A percentile compares a stretch with the other conserved stretches of the same genome.
These are phyloP conservation scores for Lagopus muta DNA, from an alignment of 2,113 vertebrate genomes.

Conservation along the genomic window DNA sequence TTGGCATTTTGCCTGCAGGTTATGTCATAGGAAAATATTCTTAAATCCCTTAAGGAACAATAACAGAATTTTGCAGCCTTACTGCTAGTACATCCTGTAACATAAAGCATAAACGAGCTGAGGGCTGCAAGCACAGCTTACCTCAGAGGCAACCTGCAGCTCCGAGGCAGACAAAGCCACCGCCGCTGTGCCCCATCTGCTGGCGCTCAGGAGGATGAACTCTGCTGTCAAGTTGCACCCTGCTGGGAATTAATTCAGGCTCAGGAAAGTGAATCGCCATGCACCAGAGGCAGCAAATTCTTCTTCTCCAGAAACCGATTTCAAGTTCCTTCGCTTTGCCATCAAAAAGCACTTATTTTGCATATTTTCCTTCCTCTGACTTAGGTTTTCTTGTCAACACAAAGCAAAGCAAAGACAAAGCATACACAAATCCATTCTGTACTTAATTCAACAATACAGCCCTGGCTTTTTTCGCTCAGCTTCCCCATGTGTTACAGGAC, in stretches of 20 bases:
- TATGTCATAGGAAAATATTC: neutral
- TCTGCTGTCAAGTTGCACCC: neutral
- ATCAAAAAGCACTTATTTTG: neutral
- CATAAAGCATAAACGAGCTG: rapidly evolving
- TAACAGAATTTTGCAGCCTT: neutral
- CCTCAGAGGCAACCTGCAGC: neutral
- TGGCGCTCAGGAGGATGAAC: neutral
- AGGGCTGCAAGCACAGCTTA: neutral
- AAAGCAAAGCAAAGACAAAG: neutral
- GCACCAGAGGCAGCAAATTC: too few species aligned
- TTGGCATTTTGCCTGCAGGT: neutral
- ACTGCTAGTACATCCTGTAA: rapidly evolving
- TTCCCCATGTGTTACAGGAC: neutral
- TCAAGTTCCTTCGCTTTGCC: neutral
- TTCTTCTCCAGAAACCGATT: neutral
- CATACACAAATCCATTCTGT: neutral
- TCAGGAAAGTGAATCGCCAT: rapidly evolving
- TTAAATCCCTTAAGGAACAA: neutral
- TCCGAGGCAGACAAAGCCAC: neutral
- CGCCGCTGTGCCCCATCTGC: neutral
- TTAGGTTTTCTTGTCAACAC: neutral
- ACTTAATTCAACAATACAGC: neutral
- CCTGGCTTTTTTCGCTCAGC: neutral
- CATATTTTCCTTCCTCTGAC: rapidly evolving
- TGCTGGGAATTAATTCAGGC: neutral